Conservation (phyloP, 1,140 invertebrate genomes). For the Drosophila nebulosa region DNA sequence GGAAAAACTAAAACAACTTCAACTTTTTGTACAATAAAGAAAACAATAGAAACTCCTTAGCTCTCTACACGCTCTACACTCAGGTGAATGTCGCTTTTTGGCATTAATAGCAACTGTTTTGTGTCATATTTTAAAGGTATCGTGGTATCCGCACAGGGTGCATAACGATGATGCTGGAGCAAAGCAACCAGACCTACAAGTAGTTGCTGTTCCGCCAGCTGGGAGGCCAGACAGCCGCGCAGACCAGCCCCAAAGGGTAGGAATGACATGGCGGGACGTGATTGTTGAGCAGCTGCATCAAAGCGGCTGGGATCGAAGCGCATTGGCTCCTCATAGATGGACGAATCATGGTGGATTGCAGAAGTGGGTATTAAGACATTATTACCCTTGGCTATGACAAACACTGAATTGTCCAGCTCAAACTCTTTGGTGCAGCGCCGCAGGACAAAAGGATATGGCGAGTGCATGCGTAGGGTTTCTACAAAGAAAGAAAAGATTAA, state of each 20-base stretch:
- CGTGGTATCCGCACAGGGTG: constrained; percentile 52
- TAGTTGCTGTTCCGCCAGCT: constrained; percentile 84
- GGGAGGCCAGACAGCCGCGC: constrained; percentile 82
- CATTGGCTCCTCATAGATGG: constrained; percentile 85
- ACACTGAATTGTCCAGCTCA: constrained; percentile 81
- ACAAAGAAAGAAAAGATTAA: constrained; percentile 11
- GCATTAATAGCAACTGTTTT: constrained; percentile 76
- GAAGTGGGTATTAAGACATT: constrained; percentile 82
- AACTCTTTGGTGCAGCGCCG: constrained; percentile 82
- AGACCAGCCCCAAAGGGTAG: constrained; percentile 85
- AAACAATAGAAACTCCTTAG: constrained; percentile 31
- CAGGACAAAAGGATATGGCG: constrained; percentile 82
- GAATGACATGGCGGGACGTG: constrained; percentile 82
- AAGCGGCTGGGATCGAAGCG: constrained; percentile 87
- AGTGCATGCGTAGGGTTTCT: constrained; percentile 84
- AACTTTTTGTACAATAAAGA: constrained; percentile 24
- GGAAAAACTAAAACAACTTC: constrained; percentile 29
- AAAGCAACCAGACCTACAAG: constrained; percentile 83
- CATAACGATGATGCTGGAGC: constrained; percentile 74
- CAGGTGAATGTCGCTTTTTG: constrained; percentile 59
- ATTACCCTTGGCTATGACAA: constrained; percentile 82
- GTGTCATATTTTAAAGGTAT: constrained; percentile 81
- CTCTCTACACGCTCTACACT: constrained; percentile 43
- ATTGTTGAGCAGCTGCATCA: constrained; percentile 80
- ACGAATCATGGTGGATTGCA: constrained; percentile 85